A percentile compares a stretch with the other conserved stretches of the same genome.
These are phyloP conservation scores for Diarsia mendica DNA, from an alignment of 2,888 invertebrate genomes.

Conservation along the genomic window DNA sequence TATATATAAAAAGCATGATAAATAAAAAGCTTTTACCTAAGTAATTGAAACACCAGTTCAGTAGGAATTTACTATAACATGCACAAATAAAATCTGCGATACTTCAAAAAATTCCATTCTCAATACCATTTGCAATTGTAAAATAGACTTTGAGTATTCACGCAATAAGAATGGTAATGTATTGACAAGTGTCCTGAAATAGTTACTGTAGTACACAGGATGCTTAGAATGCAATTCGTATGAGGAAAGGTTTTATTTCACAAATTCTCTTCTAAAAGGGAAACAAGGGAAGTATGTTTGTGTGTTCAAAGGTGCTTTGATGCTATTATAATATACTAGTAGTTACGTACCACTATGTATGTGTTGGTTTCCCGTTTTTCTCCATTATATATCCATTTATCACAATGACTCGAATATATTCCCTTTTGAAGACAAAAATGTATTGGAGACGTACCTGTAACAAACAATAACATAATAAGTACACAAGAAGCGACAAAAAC, in stretches of 20 bases:
- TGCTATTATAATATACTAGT: background rate
- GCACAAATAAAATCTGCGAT: slow-evolving; percentile 59
- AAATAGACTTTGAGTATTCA: slow-evolving; percentile 38
- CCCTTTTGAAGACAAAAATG: background rate
- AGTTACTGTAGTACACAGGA: slow-evolving; percentile 27
- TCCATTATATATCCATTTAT: no score
- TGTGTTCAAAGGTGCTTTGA: background rate
- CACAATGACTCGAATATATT: background rate
- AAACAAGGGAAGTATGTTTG: slow-evolving; percentile 6
- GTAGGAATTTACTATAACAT: slow-evolving; percentile 41
- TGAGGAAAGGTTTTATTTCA: slow-evolving; percentile 36
- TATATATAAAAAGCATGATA: no score
- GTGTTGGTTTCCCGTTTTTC: background rate
- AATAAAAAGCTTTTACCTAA: slow-evolving; percentile 54
- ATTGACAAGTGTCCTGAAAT: slow-evolving; percentile 38
- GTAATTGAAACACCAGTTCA: slow-evolving; percentile 63
- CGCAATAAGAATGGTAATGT: slow-evolving; percentile 55
- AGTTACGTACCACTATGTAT: slow-evolving; percentile 3
- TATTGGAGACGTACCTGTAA: slow-evolving; percentile 49
- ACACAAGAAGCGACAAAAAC: background rate
- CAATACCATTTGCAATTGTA: slow-evolving; percentile 46
- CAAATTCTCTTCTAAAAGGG: slow-evolving; percentile 39
- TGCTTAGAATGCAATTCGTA: slow-evolving; percentile 52
- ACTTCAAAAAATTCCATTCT: slow-evolving; percentile 58
- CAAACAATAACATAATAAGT: slow-evolving; percentile 22